Conservation (phyloP, 2,888 invertebrate species). For the Diarsia brunnea region DNA sequence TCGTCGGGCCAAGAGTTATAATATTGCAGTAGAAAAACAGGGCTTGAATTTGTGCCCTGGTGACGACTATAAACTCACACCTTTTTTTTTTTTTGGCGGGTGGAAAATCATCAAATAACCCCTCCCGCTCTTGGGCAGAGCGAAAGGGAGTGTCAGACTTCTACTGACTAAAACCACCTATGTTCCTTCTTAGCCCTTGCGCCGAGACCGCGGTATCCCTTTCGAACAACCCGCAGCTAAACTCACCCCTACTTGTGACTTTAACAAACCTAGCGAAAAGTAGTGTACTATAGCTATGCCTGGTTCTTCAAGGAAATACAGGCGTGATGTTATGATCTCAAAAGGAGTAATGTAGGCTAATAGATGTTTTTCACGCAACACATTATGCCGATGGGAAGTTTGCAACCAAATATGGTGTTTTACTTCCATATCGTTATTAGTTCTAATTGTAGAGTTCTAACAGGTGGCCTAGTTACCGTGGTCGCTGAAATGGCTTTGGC, state of each 20-base stretch:
- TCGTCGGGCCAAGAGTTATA: neutral
- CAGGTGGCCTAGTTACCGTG: conserved; percentile 16
- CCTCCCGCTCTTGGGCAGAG: too few relatives aligned
- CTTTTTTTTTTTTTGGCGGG: too few relatives aligned
- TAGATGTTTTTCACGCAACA: conserved; percentile 36
- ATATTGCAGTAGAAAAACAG: neutral
- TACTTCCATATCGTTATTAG: conserved; percentile 29
- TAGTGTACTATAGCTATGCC: neutral
- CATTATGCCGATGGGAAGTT: conserved; percentile 18
- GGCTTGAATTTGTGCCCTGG: neutral
- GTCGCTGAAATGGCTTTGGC: conserved; percentile 22
- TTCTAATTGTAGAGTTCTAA: conserved; percentile 31
- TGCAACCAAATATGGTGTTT: conserved; percentile 26
- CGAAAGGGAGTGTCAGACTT: too few relatives aligned
- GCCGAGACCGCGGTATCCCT: too few relatives aligned
- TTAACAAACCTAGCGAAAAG: neutral
- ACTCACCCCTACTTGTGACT: neutral
- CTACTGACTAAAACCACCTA: too few relatives aligned
- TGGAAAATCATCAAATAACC: too few relatives aligned
- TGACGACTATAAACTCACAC: neutral
- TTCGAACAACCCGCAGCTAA: too few relatives aligned
- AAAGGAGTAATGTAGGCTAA: conserved; percentile 45
- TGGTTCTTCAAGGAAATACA: neutral
- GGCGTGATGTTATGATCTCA: conserved; percentile 6
- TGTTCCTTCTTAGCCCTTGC: too few relatives aligned